Percentiles rank a stretch among this genome's conserved stretches.
Evolutionary conservation across 2,797 vertebrate species (phyloP).

Genomic region (Amniataba percoides): DNA sequence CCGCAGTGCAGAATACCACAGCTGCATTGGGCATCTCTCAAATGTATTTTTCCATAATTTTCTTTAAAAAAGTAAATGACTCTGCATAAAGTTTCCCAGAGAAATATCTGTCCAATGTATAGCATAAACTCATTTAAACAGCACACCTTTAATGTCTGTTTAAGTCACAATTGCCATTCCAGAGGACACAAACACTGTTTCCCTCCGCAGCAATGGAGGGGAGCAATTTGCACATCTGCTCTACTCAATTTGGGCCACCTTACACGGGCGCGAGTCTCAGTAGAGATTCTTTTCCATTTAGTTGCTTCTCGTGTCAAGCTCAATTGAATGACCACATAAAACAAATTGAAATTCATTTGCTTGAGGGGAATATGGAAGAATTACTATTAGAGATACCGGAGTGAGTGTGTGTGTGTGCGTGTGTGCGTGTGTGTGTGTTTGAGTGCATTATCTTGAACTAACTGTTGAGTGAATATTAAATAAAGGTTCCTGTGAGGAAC

Average conservation of each 20-base stretch:
- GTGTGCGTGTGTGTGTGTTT: too few species aligned
- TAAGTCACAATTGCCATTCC: slow-evolving; percentile 34
- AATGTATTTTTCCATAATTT: neutral
- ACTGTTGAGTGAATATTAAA: slow-evolving; percentile 40
- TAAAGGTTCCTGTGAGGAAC: slow-evolving; percentile 12
- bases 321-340: slow-evolving; percentile 53
- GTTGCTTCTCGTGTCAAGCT: slow-evolving; percentile 41
- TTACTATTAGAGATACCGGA: slow-evolving; percentile 20
- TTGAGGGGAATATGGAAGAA: slow-evolving; percentile 27
- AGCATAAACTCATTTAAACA: neutral
- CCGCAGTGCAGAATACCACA: neutral
- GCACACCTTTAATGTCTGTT: slow-evolving; percentile 16
- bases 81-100: neutral
- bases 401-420: neutral
- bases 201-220: slow-evolving; percentile 13
- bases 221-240: slow-evolving; percentile 59
- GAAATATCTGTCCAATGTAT: slow-evolving; percentile 3
- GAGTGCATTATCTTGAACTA: slow-evolving; percentile 17
- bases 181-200: slow-evolving; percentile 21
- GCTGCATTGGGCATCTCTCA: neutral
- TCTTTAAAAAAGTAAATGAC: neutral
- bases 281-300: slow-evolving; percentile 46
- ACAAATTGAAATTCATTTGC: slow-evolving; percentile 48
- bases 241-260: slow-evolving; percentile 38
- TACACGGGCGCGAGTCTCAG: neutral